A percentile compares a stretch with the other conserved stretches of the same genome.
Conservation (phyloP, 2,888 invertebrate species). For the Dryobotodes eremita region DNA sequence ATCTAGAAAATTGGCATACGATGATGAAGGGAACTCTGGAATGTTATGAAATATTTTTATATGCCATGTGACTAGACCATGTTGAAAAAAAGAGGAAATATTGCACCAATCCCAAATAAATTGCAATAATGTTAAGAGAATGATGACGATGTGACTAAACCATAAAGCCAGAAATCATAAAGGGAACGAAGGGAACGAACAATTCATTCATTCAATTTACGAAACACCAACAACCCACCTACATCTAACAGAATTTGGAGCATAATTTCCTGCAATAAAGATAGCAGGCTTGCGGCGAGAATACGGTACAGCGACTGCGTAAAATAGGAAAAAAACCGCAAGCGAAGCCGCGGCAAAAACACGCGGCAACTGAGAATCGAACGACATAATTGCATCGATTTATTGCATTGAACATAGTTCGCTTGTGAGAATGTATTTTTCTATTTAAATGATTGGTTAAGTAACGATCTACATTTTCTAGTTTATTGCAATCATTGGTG, state of each 20-base stretch:
- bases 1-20: not conserved
- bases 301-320: conserved; percentile 51
- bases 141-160: not conserved
- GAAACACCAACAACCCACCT: conserved; percentile 43
- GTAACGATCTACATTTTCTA: conserved; percentile 65
- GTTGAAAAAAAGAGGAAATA: not conserved
- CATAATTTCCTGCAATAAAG: conserved; percentile 68
- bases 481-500: conserved; percentile 59
- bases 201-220: conserved; percentile 44
- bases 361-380: conserved; percentile 62
- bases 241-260: conserved; percentile 63
- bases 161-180: not conserved
- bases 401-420: conserved; percentile 65
- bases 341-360: conserved; percentile 45
- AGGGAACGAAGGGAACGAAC: conserved; percentile 30
- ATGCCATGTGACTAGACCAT: not conserved
- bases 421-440: conserved; percentile 73
- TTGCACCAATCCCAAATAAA: not conserved
- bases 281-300: conserved; percentile 61
- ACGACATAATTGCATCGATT: conserved; percentile 67
- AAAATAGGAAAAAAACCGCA: conserved; percentile 57
- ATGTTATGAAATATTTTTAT: not conserved
- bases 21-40: not conserved
- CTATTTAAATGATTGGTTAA: conserved; percentile 71
- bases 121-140: not conserved